Conservation (phyloP, 1,140 invertebrate genomes). For the Drosophila neocordata region DNA sequence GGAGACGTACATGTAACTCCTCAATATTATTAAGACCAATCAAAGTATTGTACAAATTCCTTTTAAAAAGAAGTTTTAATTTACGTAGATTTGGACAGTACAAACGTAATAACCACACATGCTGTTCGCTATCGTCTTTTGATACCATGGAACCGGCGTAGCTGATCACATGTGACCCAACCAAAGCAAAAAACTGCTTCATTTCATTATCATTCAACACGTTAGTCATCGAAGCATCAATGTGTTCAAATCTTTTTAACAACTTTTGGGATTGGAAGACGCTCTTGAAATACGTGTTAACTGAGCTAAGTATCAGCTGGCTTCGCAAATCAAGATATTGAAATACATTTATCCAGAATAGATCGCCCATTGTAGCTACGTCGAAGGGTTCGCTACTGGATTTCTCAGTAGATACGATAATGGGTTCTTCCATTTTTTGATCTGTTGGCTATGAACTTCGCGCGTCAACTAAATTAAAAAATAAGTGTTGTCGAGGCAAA, state of each 20-base stretch:
- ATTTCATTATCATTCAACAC: conserved; percentile 11
- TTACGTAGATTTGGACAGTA: not conserved
- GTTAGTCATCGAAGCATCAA: conserved; percentile 3
- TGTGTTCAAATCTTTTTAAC: not conserved
- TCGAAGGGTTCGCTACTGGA: not conserved
- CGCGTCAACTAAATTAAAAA: too few species aligned
- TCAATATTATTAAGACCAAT: conserved; percentile 2
- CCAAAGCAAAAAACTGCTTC: conserved; percentile 9
- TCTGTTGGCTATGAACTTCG: too few species aligned
- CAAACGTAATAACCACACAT: conserved; percentile 22
- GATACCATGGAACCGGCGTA: conserved; percentile 32
- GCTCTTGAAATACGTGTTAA: not conserved
- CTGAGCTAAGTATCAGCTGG: conserved; percentile 17
- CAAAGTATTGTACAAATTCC: not conserved
- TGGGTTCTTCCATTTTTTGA: too few species aligned
- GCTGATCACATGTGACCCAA: conserved; percentile 18
- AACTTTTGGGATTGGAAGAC: not conserved
- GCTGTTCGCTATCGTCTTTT: not conserved
- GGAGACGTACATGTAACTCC: conserved; percentile 14
- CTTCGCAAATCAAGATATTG: conserved; percentile 27
- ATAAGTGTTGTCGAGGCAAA: too few species aligned
- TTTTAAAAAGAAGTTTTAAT: conserved; percentile 20
- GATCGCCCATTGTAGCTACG: not conserved
- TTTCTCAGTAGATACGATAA: not conserved
- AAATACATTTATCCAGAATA: conserved; percentile 14